Percentiles rank a stretch among this genome's conserved stretches.
Evolutionary conservation across 2,113 vertebrate genomes (phyloP).

Genomic region (Bujurquina vittata): DNA sequence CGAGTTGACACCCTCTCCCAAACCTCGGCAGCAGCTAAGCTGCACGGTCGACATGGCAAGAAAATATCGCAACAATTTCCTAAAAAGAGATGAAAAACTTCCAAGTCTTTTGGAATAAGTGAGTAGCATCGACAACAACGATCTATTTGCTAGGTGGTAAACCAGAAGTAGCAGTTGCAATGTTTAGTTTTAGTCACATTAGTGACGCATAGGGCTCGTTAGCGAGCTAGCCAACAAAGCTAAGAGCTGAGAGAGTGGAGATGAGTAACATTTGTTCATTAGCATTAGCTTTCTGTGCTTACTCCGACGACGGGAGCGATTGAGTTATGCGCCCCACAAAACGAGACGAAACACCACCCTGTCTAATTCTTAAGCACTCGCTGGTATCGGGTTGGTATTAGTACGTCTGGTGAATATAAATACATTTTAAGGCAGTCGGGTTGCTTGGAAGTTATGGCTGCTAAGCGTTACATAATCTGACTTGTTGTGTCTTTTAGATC

Average conservation of each 20-base stretch:
- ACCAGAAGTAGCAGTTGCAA: background rate
- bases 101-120: slow-evolving; percentile 80
- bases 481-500: slow-evolving; percentile 32
- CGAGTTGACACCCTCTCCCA: slow-evolving; percentile 76
- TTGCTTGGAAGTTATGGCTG: slow-evolving; percentile 30
- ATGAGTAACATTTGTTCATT: slow-evolving; percentile 52
- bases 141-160: background rate
- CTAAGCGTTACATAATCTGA: slow-evolving; percentile 75
- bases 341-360: background rate
- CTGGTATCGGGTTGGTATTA: background rate
- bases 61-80: slow-evolving; percentile 76
- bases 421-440: background rate
- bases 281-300: slow-evolving; percentile 47
- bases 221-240: slow-evolving; percentile 45
- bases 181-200: slow-evolving; percentile 32
- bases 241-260: slow-evolving; percentile 39
- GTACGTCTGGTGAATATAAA: background rate
- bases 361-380: rapidly evolving
- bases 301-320: background rate
- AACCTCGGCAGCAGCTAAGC: slow-evolving; percentile 78
- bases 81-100: slow-evolving; percentile 79
- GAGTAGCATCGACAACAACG: slow-evolving; percentile 35
- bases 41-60: slow-evolving; percentile 81
- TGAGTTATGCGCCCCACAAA: background rate
- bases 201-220: slow-evolving; percentile 57